Evolutionary conservation across 2,797 vertebrate genomes (phyloP).

Genomic region (Rhinella marina): DNA sequence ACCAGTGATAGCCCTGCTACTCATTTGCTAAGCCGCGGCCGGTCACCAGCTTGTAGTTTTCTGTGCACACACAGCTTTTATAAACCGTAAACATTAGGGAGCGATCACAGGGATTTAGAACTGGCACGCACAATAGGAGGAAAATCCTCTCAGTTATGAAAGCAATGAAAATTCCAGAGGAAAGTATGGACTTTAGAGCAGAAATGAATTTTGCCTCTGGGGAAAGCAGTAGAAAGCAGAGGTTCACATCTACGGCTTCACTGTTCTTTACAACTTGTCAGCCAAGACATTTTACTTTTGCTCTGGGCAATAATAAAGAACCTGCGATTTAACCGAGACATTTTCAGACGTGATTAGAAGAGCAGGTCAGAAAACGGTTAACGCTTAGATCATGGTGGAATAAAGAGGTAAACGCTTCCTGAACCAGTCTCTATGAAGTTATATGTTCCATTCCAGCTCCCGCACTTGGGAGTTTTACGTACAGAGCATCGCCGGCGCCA

Average conservation of each 20-base stretch:
- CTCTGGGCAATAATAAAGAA: constrained; percentile 62
- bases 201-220: constrained; percentile 62
- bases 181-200: constrained; percentile 60
- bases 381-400: constrained; percentile 43
- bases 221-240: constrained; percentile 57
- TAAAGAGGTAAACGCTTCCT: constrained; percentile 35
- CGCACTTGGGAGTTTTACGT: constrained; percentile 26
- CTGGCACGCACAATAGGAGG: constrained; percentile 54
- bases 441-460: constrained; percentile 38
- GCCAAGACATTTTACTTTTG: constrained; percentile 57
- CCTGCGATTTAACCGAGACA: constrained; percentile 62
- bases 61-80: background rate
- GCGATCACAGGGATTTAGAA: constrained; percentile 13
- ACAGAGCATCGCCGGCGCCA: background rate
- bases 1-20: background rate
- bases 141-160: constrained; percentile 59
- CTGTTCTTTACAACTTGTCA: constrained; percentile 58
- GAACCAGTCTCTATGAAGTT: constrained; percentile 11
- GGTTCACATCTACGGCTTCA: constrained; percentile 57
- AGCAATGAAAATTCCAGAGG: constrained; percentile 56
- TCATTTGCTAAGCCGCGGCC: background rate
- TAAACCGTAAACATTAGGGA: background rate
- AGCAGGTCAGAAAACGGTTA: constrained; percentile 52
- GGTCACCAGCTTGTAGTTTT: background rate
- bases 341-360: constrained; percentile 55